phyloP scores from a whole-genome alignment of 2,797 vertebrate genomes.

The Ataeniobius toweri region DNA sequence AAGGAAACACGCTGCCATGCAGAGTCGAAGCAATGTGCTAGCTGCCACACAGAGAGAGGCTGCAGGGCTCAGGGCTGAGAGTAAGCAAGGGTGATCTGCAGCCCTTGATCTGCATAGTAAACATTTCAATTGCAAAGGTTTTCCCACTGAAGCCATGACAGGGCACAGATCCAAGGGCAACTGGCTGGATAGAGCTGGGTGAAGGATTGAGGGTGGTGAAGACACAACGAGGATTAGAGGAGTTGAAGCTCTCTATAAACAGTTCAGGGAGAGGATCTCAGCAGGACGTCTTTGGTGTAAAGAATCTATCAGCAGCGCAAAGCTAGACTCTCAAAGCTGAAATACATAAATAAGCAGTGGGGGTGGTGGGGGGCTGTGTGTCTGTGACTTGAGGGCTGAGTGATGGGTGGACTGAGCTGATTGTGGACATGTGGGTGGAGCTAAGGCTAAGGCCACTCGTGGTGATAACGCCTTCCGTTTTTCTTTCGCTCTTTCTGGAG shows the following conservation, averaged over 20 bases:
- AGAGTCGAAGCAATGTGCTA: constrained; percentile 63
- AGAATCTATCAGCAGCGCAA: constrained; percentile 72
- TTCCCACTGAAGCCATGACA: constrained; percentile 72
- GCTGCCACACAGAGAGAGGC: constrained; percentile 71
- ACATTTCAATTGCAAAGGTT: constrained; percentile 83
- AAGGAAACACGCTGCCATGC: constrained; percentile 53
- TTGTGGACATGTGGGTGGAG: constrained; percentile 20
- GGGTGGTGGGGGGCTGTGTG: constrained; percentile 24
- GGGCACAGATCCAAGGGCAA: constrained; percentile 70
- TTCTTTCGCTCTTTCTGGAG: constrained; percentile 95
- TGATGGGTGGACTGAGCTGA: not conserved
- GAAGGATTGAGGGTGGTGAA: constrained; percentile 15
- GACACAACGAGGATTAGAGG: constrained; percentile 48
- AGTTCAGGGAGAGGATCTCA: constrained; percentile 28
- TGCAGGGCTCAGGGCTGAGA: constrained; percentile 40
- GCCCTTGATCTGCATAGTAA: constrained; percentile 93
- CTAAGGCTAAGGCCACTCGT: constrained; percentile 95
- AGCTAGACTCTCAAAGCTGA: constrained; percentile 73
- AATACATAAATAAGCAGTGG: constrained; percentile 45
- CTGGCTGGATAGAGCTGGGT: constrained; percentile 63
- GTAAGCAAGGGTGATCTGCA: constrained; percentile 77
- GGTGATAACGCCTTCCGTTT: constrained; percentile 95
- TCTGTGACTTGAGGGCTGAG: constrained; percentile 43
- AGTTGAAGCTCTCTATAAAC: constrained; percentile 11
- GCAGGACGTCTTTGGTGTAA: constrained; percentile 77